A percentile compares a stretch with the other conserved stretches of the same genome.
Conservation (phyloP, 2,888 invertebrate species). For the Agonopterix arenella region DNA sequence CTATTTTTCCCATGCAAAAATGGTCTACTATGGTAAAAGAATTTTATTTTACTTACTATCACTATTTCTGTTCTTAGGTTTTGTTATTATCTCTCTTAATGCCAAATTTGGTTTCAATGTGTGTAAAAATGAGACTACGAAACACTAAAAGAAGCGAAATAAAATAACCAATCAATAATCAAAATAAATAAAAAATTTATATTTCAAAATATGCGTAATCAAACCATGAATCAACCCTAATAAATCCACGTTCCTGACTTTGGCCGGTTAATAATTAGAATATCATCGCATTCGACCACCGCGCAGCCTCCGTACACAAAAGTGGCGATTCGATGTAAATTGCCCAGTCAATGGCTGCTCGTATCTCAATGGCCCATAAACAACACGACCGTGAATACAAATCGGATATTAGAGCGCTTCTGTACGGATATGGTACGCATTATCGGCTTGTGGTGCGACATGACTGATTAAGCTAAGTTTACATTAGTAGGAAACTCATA, state of each 20-base stretch:
- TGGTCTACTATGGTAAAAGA: too few species aligned
- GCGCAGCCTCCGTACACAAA: constrained; percentile 40
- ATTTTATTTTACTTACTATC: too few species aligned
- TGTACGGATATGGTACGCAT: constrained; percentile 38
- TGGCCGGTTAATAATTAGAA: constrained; percentile 2
- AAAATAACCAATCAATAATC: too few species aligned
- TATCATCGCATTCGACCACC: constrained; percentile 15
- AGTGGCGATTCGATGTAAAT: constrained; percentile 63
- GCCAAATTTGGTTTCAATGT: too few species aligned
- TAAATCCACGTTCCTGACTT: neutral
- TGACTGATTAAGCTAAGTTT: constrained; percentile 20
- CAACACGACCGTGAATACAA: constrained; percentile 70
- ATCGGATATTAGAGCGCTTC: constrained; percentile 67
- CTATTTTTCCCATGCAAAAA: too few species aligned
- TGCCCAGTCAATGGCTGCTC: constrained; percentile 57
- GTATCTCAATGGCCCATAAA: constrained; percentile 70
- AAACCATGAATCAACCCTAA: neutral
- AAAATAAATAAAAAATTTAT: too few species aligned
- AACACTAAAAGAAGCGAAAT: too few species aligned
- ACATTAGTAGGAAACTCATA: neutral
- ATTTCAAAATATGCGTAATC: neutral
- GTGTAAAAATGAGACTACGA: too few species aligned
- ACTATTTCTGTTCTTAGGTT: too few species aligned
- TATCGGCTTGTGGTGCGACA: constrained; percentile 43
- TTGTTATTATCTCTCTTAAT: too few species aligned